A percentile compares a stretch with the other conserved stretches of the same genome.
Conservation (phyloP, 2,797 vertebrate species). For the Thaleichthys pacificus region DNA sequence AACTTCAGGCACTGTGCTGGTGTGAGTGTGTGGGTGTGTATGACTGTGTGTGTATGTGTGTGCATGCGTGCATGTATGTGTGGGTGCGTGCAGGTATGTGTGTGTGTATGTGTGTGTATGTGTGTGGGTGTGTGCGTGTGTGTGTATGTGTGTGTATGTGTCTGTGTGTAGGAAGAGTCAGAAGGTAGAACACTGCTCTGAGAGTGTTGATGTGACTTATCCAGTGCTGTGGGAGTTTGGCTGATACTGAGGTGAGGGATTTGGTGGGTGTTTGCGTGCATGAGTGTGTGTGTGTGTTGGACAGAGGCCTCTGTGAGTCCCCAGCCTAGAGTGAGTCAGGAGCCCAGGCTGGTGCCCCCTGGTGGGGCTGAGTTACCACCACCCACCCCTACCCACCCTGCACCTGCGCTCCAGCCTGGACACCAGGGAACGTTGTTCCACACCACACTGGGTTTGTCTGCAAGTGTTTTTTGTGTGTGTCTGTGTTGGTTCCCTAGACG, state of each 20-base stretch:
- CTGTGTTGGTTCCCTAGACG: slow-evolving; percentile 68
- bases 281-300: neutral
- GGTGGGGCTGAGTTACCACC: slow-evolving; percentile 77
- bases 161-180: neutral
- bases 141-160: neutral
- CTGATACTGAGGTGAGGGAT: neutral
- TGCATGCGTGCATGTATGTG: slow-evolving; percentile 30
- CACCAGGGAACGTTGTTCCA: neutral
- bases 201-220: neutral
- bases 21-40: slow-evolving; percentile 31
- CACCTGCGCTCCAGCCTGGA: slow-evolving; percentile 66
- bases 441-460: slow-evolving; percentile 16
- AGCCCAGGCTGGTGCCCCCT: slow-evolving; percentile 64
- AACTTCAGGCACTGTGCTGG: slow-evolving; percentile 32
- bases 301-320: neutral
- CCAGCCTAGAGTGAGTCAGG: neutral
- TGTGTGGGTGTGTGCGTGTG: slow-evolving; percentile 20
- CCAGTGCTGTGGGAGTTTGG: slow-evolving; percentile 26
- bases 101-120: neutral
- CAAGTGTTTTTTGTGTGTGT: slow-evolving; percentile 56
- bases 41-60: slow-evolving; percentile 36
- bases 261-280: neutral
- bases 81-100: neutral
- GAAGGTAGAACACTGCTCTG: neutral
- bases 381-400: slow-evolving; percentile 76